Evolutionary conservation across 2,888 invertebrate genomes (phyloP).

Genomic region (Hydriomena furcata): DNA sequence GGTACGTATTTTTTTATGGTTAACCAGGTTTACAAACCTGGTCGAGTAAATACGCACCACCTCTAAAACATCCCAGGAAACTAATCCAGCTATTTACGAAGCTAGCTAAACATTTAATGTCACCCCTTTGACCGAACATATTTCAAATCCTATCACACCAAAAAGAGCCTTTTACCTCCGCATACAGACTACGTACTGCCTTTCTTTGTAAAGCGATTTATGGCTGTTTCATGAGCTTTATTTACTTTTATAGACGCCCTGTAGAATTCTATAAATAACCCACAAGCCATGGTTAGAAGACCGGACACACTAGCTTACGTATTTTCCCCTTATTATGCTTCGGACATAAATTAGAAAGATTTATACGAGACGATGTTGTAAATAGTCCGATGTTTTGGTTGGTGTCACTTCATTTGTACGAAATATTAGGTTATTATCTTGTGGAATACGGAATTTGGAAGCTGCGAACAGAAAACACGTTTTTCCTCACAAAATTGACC

Average conservation of each 20-base stretch:
- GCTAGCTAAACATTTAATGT: slow-evolving; percentile 39
- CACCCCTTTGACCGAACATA: slow-evolving; percentile 50
- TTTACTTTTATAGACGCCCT: slow-evolving; percentile 75
- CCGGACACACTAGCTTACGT: slow-evolving; percentile 62
- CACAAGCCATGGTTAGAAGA: slow-evolving; percentile 53
- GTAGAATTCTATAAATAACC: slow-evolving; percentile 75
- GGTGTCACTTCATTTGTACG: slow-evolving; percentile 53
- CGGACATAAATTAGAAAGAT: slow-evolving; percentile 79
- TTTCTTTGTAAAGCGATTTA: slow-evolving; percentile 75
- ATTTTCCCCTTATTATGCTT: slow-evolving; percentile 81
- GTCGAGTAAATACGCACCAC: no score
- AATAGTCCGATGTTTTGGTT: slow-evolving; percentile 39
- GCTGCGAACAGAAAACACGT: slow-evolving; percentile 19
- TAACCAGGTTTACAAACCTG: no score
- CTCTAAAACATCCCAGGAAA: no score
- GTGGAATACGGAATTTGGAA: slow-evolving; percentile 34
- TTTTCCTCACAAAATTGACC: slow-evolving; percentile 14
- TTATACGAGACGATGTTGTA: slow-evolving; percentile 50
- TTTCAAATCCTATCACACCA: slow-evolving; percentile 54
- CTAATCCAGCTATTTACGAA: slow-evolving; percentile 26
- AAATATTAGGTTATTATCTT: slow-evolving; percentile 55
- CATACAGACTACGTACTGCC: slow-evolving; percentile 52
- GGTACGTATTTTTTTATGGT: no score
- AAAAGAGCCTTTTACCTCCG: slow-evolving; percentile 51
- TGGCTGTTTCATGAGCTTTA: slow-evolving; percentile 78